These are phyloP conservation scores for Etheostoma nigrum DNA, from an alignment of 2,797 vertebrate genomes.

Conservation along the genomic window DNA sequence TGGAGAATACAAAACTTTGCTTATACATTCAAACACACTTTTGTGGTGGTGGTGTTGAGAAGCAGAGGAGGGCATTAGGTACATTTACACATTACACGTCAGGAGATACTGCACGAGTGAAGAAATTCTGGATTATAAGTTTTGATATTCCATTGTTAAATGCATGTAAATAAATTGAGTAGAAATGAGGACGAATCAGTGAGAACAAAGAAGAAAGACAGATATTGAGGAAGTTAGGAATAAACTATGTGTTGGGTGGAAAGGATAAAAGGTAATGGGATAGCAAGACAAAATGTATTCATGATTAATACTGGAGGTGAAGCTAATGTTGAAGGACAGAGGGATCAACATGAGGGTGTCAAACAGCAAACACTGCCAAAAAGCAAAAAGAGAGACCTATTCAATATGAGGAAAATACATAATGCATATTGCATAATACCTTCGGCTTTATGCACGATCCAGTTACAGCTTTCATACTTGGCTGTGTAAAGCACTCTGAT, in stretches of 20 bases:
- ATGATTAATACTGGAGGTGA: constrained; percentile 13
- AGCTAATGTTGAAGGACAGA: constrained; percentile 50
- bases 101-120: background rate
- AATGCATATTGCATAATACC: constrained; percentile 51
- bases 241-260: background rate
- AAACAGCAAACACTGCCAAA: constrained; percentile 30
- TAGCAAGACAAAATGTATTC: background rate
- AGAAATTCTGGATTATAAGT: background rate
- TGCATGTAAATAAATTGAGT: background rate
- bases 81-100: background rate
- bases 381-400: constrained; percentile 43
- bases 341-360: constrained; percentile 24
- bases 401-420: constrained; percentile 44
- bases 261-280: background rate
- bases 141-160: background rate
- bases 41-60: background rate
- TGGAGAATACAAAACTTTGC: constrained; percentile 21
- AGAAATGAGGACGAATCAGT: background rate
- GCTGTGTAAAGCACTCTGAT: constrained; percentile 46
- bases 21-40: constrained; percentile 38
- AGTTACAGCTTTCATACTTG: constrained; percentile 50
- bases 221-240: background rate
- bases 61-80: background rate
- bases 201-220: background rate
- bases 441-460: constrained; percentile 45